Conservation (phyloP, 2,797 vertebrate genomes). For the Anisognathus igniventris region DNA sequence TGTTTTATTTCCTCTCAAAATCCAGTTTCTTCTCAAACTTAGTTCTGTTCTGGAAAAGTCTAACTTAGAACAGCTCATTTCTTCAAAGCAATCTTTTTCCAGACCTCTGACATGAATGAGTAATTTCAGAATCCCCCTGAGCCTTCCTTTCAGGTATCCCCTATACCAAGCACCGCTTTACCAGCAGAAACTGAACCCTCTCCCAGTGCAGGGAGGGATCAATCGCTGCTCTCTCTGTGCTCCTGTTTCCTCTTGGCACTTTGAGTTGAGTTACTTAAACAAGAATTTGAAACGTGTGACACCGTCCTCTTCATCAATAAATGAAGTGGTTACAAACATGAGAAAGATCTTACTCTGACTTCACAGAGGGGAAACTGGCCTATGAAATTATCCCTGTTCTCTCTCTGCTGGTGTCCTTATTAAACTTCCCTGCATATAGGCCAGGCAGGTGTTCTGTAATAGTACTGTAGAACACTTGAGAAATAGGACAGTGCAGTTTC, state of each 20-base stretch:
- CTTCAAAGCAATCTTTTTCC: neutral
- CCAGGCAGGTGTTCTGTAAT: neutral
- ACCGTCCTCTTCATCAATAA: slow-evolving; percentile 8
- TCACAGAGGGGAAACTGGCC: neutral
- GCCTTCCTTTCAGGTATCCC: neutral
- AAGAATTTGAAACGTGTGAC: neutral
- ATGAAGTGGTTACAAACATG: neutral
- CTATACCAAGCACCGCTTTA: neutral
- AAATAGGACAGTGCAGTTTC: neutral
- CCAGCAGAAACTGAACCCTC: slow-evolving; percentile 7
- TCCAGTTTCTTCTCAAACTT: neutral
- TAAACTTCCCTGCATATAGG: neutral
- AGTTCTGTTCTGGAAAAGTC: neutral
- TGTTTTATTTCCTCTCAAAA: neutral
- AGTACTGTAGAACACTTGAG: neutral
- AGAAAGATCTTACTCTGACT: neutral
- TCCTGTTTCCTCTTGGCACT: slow-evolving; percentile 27
- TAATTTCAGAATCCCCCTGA: slow-evolving; percentile 42
- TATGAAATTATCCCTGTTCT: neutral
- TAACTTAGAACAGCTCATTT: neutral
- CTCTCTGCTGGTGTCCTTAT: neutral
- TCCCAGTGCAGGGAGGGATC: neutral
- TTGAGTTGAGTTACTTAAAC: slow-evolving; percentile 27
- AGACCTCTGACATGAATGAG: neutral
- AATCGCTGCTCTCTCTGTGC: neutral